These are phyloP conservation scores for Cataglyphis altisquamis DNA, from an alignment of 2,888 invertebrate species.

Conservation along the genomic window DNA sequence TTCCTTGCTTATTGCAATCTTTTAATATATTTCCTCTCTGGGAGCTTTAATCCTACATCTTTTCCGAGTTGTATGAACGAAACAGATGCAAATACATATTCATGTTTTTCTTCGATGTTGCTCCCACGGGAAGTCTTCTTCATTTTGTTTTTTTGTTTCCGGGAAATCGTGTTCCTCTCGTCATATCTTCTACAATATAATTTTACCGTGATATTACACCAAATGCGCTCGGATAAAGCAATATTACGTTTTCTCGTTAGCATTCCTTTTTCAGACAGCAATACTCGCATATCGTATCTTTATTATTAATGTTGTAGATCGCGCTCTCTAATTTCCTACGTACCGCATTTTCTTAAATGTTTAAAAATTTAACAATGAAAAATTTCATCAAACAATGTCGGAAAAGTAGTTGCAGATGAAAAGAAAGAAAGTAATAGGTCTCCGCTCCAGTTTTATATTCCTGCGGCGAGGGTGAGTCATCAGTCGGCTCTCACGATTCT, in stretches of 20 bases:
- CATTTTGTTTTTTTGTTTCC: conserved; percentile 35
- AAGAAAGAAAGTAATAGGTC: conserved; percentile 37
- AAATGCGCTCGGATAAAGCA: conserved; percentile 12
- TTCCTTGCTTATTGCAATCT: conserved; percentile 44
- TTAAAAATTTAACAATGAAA: conserved; percentile 36
- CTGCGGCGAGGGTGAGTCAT: conserved; percentile 31
- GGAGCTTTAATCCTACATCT: conserved; percentile 45
- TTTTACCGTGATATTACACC: conserved; percentile 54
- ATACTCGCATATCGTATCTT: conserved; percentile 22
- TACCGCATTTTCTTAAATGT: conserved; percentile 9
- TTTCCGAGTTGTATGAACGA: conserved; percentile 43
- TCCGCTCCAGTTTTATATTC: conserved; percentile 51
- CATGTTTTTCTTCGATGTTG: conserved; percentile 62
- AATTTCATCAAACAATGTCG: conserved; percentile 20
- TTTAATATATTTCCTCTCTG: conserved; percentile 59
- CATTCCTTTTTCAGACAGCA: conserved; percentile 16
- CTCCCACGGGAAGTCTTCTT: conserved; percentile 41
- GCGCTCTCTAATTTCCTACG: background rate
- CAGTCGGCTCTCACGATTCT: conserved; percentile 59
- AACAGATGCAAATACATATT: conserved; percentile 78
- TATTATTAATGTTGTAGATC: conserved; percentile 22
- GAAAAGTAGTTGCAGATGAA: conserved; percentile 35
- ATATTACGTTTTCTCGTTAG: conserved; percentile 60
- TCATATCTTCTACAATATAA: conserved; percentile 54
- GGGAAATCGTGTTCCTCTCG: conserved; percentile 10